Conservation (phyloP, 2,113 vertebrate genomes). For the Microcebus ravelobensis region DNA sequence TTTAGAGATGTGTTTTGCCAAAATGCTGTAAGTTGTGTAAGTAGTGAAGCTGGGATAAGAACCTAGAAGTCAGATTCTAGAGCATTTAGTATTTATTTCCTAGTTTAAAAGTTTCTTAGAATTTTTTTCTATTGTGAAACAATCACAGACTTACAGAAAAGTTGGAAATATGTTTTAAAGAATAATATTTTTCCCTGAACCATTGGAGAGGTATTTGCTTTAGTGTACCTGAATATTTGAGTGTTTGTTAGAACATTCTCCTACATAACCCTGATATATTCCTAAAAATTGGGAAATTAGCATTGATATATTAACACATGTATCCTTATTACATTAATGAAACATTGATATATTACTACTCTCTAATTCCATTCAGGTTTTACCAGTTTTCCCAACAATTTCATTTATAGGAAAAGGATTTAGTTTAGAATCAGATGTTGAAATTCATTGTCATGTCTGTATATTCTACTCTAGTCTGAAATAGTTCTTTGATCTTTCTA, state of each 20-base stretch:
- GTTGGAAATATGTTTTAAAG: background rate
- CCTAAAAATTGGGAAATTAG: background rate
- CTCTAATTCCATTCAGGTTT: background rate
- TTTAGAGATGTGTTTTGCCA: background rate
- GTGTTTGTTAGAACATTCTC: background rate
- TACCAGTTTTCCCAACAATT: background rate
- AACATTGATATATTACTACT: background rate
- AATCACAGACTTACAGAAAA: background rate
- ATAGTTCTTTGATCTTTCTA: background rate
- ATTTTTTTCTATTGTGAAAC: background rate
- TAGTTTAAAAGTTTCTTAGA: background rate
- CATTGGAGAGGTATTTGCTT: background rate
- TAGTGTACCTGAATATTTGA: background rate
- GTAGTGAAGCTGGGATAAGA: background rate
- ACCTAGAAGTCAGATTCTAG: background rate
- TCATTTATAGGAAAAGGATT: background rate
- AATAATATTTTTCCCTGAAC: background rate
- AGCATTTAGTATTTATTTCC: background rate
- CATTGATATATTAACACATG: background rate
- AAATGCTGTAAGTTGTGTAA: background rate
- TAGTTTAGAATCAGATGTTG: background rate
- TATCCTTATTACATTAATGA: background rate
- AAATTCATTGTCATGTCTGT: background rate
- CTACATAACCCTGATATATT: background rate
- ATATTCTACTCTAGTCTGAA: background rate